phyloP scores from a whole-genome alignment of 2,888 invertebrate species.

The Pinctada fucata region DNA sequence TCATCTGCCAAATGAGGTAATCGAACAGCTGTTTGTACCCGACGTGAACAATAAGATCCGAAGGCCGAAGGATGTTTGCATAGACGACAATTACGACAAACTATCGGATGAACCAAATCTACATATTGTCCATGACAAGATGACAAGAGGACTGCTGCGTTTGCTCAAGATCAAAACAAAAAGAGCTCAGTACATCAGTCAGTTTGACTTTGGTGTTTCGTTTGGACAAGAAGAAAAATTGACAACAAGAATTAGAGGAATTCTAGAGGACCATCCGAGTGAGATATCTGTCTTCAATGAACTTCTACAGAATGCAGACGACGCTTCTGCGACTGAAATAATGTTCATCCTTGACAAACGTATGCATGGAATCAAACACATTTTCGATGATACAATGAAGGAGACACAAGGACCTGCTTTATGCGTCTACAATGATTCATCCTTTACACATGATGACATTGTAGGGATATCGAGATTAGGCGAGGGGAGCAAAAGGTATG shows the following conservation, averaged over 20 bases:
- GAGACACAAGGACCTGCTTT: constrained; percentile 71
- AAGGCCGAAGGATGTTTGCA: constrained; percentile 17
- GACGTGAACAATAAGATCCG: constrained; percentile 11
- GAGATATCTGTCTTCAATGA: constrained; percentile 69
- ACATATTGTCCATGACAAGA: background rate
- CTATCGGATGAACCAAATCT: background rate
- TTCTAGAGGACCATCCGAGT: constrained; percentile 63
- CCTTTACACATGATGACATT: constrained; percentile 67
- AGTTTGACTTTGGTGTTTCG: background rate
- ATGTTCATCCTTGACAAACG: constrained; percentile 64
- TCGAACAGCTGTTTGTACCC: constrained; percentile 16
- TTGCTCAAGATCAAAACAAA: constrained; percentile 22
- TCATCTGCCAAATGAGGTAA: background rate
- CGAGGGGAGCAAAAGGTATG: constrained; percentile 68
- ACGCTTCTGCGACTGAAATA: constrained; percentile 67
- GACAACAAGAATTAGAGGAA: constrained; percentile 59
- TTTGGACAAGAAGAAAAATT: constrained; percentile 70
- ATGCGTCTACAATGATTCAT: constrained; percentile 71
- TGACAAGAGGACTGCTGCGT: background rate
- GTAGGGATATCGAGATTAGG: constrained; percentile 71
- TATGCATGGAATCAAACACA: constrained; percentile 43
- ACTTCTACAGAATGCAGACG: constrained; percentile 71
- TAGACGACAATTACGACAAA: constrained; percentile 36
- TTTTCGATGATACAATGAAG: constrained; percentile 61
- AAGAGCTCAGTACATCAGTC: constrained; percentile 16